Evolutionary conservation across 1,140 invertebrate genomes (phyloP), one percentile per base, ranked within the genome.

Genomic region (silkworm (Bombyx mori)): DNA sequence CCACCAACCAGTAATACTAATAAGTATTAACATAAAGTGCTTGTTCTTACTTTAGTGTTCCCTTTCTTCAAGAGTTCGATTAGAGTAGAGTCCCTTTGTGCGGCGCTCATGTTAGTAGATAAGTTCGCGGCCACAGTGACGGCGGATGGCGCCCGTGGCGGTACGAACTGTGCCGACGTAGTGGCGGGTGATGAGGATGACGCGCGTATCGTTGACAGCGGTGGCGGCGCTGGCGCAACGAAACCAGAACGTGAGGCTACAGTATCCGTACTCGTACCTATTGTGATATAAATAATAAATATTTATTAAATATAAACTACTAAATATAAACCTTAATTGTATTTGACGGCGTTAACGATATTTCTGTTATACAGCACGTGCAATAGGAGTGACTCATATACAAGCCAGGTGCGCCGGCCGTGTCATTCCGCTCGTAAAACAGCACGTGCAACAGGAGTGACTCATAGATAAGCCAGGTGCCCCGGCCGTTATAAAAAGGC

Each of bases 61-160:
- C 91, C 91, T 56, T 92, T 89, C 70, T 92, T 92, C 26, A 92
- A 75, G 44, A 92, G 70, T 71, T 91, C 90, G 52, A 91, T 90
- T 8, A 91, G 72, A 1, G 90, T 90, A 1, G 90, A 90, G 53
- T 91, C 90, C 77, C 89, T 89, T 63, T 75, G 78, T 60, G 68
- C 70, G 3, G 88, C 75, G 44, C 57, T 66, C 49, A 68, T 62
- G 44, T 63, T 78, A 48, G 73, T 49, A 35, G 26, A 35, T 26
- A 62, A 57, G 48, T 76, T 83, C 1, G 69, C 63, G 47, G 77
- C 69, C 12, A 79, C 62, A 2, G 77, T 73, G 26, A 76, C 71
- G 22, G 91, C 90, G 12, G 92, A 90, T 7, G 92, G 90, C 7
- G 89, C 90, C 58, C 92, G 90, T 48, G 89, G 92, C 49, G 91